phyloP scores from a whole-genome alignment of 2,113 vertebrate genomes.

The Vulpes lagopus region DNA sequence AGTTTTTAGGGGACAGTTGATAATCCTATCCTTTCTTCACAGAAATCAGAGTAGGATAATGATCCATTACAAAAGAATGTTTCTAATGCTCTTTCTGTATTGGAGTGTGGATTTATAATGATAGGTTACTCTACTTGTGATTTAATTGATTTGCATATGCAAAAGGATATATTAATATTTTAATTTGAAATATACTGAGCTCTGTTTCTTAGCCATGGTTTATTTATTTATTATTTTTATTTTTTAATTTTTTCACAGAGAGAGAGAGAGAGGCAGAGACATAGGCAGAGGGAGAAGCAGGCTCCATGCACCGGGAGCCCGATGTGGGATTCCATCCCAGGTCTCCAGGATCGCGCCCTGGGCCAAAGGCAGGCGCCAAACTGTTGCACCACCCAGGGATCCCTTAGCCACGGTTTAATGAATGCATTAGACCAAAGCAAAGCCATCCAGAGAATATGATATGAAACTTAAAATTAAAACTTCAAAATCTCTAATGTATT shows the following conservation, averaged over 20 bases:
- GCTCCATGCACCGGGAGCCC: too few relatives aligned
- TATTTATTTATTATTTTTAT: background rate
- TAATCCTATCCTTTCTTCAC: background rate
- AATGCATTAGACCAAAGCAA: background rate
- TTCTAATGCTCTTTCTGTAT: background rate
- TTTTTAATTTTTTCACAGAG: too few relatives aligned
- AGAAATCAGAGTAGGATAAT: background rate
- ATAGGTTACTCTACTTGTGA: background rate
- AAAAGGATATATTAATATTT: background rate
- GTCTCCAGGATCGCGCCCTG: too few relatives aligned
- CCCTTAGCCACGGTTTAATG: background rate
- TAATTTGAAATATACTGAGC: background rate
- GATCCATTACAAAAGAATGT: background rate
- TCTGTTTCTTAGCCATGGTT: background rate
- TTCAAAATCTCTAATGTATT: background rate
- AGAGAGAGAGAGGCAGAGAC: too few relatives aligned
- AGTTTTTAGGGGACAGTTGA: background rate
- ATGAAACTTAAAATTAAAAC: slow-evolving; percentile 42
- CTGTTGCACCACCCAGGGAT: too few relatives aligned
- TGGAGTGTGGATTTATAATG: background rate
- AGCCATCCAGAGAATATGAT: background rate
- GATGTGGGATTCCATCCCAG: too few relatives aligned
- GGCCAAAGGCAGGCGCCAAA: too few relatives aligned
- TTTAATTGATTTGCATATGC: slow-evolving; percentile 18
- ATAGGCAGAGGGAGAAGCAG: too few relatives aligned